phyloP scores from a whole-genome alignment of 2,888 invertebrate species.

The Lumbricus terrestris region DNA sequence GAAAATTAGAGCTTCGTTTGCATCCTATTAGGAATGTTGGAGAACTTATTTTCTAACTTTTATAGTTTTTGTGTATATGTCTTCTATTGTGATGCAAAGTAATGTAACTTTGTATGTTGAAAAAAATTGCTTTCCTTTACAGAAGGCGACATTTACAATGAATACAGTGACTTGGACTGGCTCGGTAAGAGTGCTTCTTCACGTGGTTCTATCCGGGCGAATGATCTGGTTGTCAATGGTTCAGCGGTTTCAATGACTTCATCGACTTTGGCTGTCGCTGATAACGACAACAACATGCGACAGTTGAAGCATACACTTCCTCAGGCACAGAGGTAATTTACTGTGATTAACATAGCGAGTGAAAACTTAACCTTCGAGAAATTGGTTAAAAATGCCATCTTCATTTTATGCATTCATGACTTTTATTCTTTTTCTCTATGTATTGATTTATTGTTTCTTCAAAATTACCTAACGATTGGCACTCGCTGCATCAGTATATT shows the following conservation, averaged over 20 bases:
- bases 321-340: not conserved
- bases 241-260: conserved; percentile 11
- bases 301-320: conserved; percentile 16
- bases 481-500: too few relatives aligned
- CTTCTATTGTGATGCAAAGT: not conserved
- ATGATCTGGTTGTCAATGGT: not conserved
- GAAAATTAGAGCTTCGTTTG: not conserved
- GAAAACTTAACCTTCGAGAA: not conserved
- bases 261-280: conserved; percentile 3
- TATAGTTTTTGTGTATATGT: not conserved
- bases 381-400: not conserved
- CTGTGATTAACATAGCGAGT: not conserved
- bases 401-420: not conserved
- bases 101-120: conserved; percentile 64
- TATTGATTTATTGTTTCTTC: not conserved
- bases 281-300: conserved; percentile 18
- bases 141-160: conserved; percentile 21
- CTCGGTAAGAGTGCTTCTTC: not conserved
- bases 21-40: not conserved
- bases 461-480: not conserved
- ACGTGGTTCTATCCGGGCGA: not conserved
- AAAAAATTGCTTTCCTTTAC: not conserved
- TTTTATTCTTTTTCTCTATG: not conserved
- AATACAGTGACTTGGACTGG: conserved; percentile 17
- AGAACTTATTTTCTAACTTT: not conserved